Percentiles rank a stretch among this genome's conserved stretches.
These are phyloP conservation scores for Nyctibius grandis DNA, from an alignment of 2,797 vertebrate species.

Conservation along the genomic window DNA sequence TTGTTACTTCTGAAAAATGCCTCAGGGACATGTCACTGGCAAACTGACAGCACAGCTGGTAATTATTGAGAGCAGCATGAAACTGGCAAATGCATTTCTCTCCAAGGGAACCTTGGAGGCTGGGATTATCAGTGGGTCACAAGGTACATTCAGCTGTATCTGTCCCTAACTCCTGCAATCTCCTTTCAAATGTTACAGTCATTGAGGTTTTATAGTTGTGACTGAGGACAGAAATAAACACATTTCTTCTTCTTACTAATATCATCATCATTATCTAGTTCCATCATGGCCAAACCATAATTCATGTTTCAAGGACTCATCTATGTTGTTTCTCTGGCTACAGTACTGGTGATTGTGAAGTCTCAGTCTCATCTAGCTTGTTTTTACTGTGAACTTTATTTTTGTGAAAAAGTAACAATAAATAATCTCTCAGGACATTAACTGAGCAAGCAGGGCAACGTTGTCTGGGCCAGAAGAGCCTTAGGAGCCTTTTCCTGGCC, in stretches of 20 bases:
- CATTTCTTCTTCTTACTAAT: background rate
- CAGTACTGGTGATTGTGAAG: background rate
- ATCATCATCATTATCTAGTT: background rate
- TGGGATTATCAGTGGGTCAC: background rate
- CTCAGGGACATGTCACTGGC: background rate
- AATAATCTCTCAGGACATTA: background rate
- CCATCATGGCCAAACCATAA: background rate
- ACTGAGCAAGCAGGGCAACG: background rate
- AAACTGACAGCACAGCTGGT: slow-evolving; percentile 12
- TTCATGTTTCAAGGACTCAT: background rate
- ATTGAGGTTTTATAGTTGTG: background rate
- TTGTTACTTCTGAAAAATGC: slow-evolving; percentile 26
- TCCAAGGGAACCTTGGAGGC: background rate
- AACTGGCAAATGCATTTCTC: slow-evolving; percentile 24
- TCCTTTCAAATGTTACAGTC: background rate
- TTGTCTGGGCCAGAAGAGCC: background rate
- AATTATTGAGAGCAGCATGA: slow-evolving; percentile 18
- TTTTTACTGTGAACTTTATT: background rate
- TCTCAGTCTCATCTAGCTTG: background rate
- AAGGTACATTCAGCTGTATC: background rate
- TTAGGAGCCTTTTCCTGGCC: background rate
- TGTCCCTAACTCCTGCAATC: background rate
- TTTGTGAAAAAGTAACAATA: background rate
- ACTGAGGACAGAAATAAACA: background rate
- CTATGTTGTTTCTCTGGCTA: background rate